Base-by-base conservation (phyloP, 2,113 vertebrate species). In the Perca fluviatilis region DNA sequence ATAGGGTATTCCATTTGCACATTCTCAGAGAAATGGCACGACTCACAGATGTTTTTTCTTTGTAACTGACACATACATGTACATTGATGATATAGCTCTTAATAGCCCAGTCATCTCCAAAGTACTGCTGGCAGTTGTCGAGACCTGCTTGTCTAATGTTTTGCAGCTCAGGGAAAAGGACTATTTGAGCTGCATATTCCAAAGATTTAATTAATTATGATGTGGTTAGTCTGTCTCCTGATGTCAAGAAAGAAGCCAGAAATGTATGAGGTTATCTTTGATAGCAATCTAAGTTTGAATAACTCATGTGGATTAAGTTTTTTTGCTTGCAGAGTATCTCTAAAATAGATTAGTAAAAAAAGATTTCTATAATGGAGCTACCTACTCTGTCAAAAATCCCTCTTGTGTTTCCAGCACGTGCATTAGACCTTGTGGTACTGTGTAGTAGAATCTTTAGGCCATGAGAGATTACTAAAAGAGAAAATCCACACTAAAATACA, bases 151-250 rank as follows among this genome's bases (percentile, higher is more conserved):
- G 40, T 58, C 16, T 82, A 30, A 78, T 50, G 33, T 68, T 73
- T 86, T 79, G 40, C 43, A 64, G 63, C 73, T 68, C 25, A 63
- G 69, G 53, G 47, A 66, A 81, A 78, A 60, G 3, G 58, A 60
- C 46, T 51, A 30, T 54, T 62, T 78, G 64, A 10, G 68, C 46
- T 79, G 64, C 36, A 60, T 87, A 36, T 68, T 62, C 27, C 49
- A 67, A 66, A 87, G 51, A 73, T 84, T 74, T 64, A 50, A 76
- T 82, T 61, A 72, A 80, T 70, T 80, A 53, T 61, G 61, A 51
- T 46, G 74, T 53, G 72, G 36, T 69, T 43, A 50, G 54, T 73
- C 57, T 64, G 56, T 80, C 81, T 84, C 62, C 56, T 47, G 77
- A 62, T 72, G 36, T 82, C 49, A 61, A 65, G 33, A 53, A 60